phyloP scores from a whole-genome alignment of 2,113 vertebrate genomes.

The Scytalopus superciliaris region DNA sequence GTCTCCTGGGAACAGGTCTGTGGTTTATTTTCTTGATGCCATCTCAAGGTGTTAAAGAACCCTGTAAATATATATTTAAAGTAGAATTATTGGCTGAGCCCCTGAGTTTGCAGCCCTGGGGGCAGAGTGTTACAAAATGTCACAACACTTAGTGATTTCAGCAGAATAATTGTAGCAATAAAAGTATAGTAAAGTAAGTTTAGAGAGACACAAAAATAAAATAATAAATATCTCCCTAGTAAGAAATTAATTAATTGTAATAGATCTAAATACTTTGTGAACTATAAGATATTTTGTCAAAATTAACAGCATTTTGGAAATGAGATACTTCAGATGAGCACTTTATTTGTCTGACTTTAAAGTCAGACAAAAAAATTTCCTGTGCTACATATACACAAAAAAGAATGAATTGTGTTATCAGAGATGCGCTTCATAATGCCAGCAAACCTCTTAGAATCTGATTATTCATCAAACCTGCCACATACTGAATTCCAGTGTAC shows the following conservation, averaged over 20 bases:
- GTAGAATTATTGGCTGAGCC: too few relatives aligned
- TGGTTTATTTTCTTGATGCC: too few relatives aligned
- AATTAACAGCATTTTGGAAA: not conserved
- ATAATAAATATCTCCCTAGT: not conserved
- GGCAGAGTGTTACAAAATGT: not conserved
- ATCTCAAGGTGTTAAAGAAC: too few relatives aligned
- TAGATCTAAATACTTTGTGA: not conserved
- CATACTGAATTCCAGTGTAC: not conserved
- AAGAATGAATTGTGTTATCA: not conserved
- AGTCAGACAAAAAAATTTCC: not conserved
- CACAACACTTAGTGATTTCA: not conserved
- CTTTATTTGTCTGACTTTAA: not conserved
- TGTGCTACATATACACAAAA: not conserved
- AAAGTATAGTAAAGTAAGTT: not conserved
- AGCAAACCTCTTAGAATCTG: not conserved
- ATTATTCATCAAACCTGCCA: not conserved
- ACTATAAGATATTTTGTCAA: not conserved
- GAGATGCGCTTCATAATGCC: not conserved
- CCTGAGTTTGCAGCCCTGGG: too few relatives aligned
- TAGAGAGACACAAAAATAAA: not conserved
- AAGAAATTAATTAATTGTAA: not conserved
- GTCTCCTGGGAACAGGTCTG: too few relatives aligned
- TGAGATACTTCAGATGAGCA: fast-evolving
- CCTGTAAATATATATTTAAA: too few relatives aligned
- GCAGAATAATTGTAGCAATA: not conserved